These are phyloP conservation scores for Craterocephalus amniculus DNA, from an alignment of 2,797 vertebrate species.

Conservation along the genomic window DNA sequence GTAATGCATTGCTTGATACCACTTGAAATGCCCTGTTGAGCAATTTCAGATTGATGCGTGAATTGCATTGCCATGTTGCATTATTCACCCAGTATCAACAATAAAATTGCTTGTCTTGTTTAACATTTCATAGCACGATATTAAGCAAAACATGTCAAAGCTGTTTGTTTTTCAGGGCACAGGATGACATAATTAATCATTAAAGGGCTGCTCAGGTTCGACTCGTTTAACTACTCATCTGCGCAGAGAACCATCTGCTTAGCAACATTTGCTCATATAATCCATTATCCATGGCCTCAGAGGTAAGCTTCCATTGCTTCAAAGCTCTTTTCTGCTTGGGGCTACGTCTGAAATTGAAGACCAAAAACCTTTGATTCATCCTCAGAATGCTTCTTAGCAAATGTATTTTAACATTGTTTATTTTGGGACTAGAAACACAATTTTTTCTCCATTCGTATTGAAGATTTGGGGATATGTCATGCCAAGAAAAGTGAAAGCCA, in stretches of 20 bases:
- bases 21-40: background rate
- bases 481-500: background rate
- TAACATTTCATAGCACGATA: constrained; percentile 7
- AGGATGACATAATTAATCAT: constrained; percentile 40
- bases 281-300: constrained; percentile 56
- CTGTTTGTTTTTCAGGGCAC: constrained; percentile 20
- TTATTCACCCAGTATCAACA: background rate
- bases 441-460: background rate
- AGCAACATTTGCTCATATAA: constrained; percentile 60
- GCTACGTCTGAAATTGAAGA: constrained; percentile 45
- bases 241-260: constrained; percentile 58
- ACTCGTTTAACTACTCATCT: constrained; percentile 63
- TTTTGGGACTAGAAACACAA: constrained; percentile 15
- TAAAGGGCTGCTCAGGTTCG: constrained; percentile 38
- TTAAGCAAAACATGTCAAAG: constrained; percentile 3
- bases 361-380: constrained; percentile 53
- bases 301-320: constrained; percentile 45
- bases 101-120: constrained; percentile 4
- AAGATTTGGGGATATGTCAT: constrained; percentile 4
- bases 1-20: background rate
- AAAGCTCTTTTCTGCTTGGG: constrained; percentile 24
- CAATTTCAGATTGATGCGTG: background rate
- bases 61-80: constrained; percentile 14
- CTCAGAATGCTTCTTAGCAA: constrained; percentile 13
- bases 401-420: constrained; percentile 10